Evolutionary conservation across 1,140 invertebrate genomes (phyloP).

Genomic region (Oncopodura yosiiana): DNA sequence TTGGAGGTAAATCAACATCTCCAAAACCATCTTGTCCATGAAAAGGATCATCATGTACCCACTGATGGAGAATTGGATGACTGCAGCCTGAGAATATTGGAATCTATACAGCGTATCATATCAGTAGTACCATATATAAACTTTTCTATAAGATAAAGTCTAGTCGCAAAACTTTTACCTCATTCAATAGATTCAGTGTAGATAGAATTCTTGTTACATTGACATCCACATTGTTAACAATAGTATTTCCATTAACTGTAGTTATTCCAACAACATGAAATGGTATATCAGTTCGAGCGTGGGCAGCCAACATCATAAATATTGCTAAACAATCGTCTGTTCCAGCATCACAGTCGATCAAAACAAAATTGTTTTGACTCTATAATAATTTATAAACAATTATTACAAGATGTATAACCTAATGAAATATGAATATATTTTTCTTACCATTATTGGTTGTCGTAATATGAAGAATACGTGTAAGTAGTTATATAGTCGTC

Average conservation of each 20-base stretch:
- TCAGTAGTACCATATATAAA: too few relatives aligned
- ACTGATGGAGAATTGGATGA: conserved; percentile 32
- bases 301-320: conserved; percentile 48
- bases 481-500: too few relatives aligned
- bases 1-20: conserved; percentile 32
- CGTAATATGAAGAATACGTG: too few relatives aligned
- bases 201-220: conserved; percentile 53
- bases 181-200: conserved; percentile 35
- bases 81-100: conserved; percentile 39
- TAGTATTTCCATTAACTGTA: conserved; percentile 53
- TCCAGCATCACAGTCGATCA: conserved; percentile 55
- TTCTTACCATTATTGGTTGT: too few relatives aligned
- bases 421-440: too few relatives aligned
- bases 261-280: conserved; percentile 53
- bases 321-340: conserved; percentile 56
- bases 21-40: conserved; percentile 42
- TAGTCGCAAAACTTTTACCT: background rate
- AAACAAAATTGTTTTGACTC: too few relatives aligned
- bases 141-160: background rate
- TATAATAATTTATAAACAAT: too few relatives aligned
- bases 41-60: conserved; percentile 12
- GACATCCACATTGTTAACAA: conserved; percentile 47
- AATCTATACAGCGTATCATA: conserved; percentile 36
- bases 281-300: conserved; percentile 30
- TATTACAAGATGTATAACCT: too few relatives aligned